These are phyloP conservation scores for Ivindomyrus marchei DNA, from an alignment of 2,113 vertebrate genomes.

Conservation along the genomic window DNA sequence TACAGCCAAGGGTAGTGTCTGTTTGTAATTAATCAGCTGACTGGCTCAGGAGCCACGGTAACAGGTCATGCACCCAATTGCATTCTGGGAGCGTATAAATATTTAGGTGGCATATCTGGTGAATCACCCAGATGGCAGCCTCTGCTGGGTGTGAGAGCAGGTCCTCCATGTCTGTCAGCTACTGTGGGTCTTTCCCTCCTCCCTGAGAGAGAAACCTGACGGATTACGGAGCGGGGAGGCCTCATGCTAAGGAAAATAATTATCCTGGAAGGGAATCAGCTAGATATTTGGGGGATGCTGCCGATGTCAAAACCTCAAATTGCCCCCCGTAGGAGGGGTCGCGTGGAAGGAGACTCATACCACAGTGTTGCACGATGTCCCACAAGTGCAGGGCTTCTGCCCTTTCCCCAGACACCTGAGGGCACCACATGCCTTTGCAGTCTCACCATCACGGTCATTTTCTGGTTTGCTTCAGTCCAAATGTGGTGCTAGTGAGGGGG, in stretches of 20 bases:
- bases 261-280: slow-evolving; percentile 2
- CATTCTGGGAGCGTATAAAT: neutral
- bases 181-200: neutral
- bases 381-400: neutral
- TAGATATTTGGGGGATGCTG: neutral
- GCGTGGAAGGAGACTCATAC: neutral
- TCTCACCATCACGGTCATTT: neutral
- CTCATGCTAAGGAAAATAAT: neutral
- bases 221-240: neutral
- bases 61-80: neutral
- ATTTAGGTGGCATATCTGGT: slow-evolving; percentile 10
- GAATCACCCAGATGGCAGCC: neutral
- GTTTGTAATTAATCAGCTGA: slow-evolving; percentile 7
- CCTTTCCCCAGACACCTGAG: neutral
- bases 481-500: neutral
- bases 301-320: neutral
- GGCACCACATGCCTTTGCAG: neutral
- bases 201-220: neutral
- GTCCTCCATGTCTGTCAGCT: slow-evolving; percentile 2
- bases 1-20: neutral
- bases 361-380: neutral
- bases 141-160: neutral
- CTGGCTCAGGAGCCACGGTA: neutral
- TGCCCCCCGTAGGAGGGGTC: neutral
- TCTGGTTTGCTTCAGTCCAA: neutral